Conservation (phyloP, 2,113 vertebrate species). For the Galemys pyrenaicus region DNA sequence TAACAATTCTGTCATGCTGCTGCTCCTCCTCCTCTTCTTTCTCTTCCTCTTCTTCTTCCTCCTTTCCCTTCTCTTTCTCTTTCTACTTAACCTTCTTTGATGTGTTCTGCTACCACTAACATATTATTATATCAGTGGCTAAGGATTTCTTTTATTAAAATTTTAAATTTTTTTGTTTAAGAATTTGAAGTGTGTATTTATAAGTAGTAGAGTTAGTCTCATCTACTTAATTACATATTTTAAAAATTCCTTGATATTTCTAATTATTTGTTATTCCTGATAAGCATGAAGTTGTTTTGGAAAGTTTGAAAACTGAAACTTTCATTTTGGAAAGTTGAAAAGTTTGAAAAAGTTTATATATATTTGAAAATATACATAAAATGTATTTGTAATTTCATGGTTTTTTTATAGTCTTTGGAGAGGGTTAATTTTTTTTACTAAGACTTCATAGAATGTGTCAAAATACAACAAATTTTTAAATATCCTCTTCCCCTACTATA, state of each 20-base stretch:
- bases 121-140: background rate
- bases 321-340: background rate
- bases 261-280: background rate
- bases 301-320: no score
- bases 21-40: accelerated
- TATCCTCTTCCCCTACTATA: no score
- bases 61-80: accelerated
- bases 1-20: no score
- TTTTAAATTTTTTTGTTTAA: no score
- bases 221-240: background rate
- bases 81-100: background rate
- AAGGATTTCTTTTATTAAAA: background rate
- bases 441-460: no score
- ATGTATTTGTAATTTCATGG: background rate
- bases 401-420: no score
- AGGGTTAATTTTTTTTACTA: no score
- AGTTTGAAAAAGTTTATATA: no score
- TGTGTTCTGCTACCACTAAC: background rate
- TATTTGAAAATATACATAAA: no score
- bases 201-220: background rate
- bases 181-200: background rate
- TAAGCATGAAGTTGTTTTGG: background rate
- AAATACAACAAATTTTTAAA: no score
- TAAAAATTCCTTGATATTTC: background rate
- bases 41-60: accelerated